Conservation (phyloP, 2,113 vertebrate genomes). For the Dicaeum eximium region DNA sequence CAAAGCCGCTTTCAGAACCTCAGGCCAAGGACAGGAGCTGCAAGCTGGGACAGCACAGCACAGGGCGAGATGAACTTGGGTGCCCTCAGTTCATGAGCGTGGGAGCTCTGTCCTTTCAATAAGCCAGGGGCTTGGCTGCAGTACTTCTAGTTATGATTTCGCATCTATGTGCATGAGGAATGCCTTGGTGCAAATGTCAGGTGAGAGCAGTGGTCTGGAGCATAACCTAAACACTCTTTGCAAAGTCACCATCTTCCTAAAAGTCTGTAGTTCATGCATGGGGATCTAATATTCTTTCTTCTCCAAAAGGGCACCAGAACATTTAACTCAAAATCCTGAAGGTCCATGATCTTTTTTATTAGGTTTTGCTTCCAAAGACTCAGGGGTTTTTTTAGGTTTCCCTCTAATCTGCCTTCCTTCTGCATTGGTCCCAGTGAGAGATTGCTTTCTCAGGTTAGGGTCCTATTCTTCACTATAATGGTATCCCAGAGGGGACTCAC, state of each 20-base stretch:
- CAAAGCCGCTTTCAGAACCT: background rate
- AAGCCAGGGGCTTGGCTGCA: background rate
- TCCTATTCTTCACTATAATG: background rate
- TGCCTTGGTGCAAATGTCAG: accelerated
- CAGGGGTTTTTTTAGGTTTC: background rate
- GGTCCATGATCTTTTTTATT: background rate
- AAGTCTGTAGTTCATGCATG: accelerated
- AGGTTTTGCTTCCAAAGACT: background rate
- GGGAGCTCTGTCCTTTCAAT: background rate
- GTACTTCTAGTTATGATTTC: background rate
- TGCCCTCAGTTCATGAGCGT: accelerated
- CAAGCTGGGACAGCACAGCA: accelerated
- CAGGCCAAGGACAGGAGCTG: accelerated
- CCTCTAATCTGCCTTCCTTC: background rate
- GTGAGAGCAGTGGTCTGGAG: background rate
- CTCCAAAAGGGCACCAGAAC: background rate
- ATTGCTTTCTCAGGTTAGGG: background rate
- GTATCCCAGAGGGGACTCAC: no score
- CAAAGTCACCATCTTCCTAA: background rate
- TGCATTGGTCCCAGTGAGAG: background rate
- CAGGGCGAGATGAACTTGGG: accelerated
- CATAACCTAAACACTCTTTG: background rate
- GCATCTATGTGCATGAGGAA: background rate
- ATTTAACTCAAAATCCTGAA: background rate
- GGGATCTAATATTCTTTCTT: background rate